These are phyloP conservation scores for Ammodytes marinus DNA, from an alignment of 2,113 vertebrate species.

Conservation along the genomic window DNA sequence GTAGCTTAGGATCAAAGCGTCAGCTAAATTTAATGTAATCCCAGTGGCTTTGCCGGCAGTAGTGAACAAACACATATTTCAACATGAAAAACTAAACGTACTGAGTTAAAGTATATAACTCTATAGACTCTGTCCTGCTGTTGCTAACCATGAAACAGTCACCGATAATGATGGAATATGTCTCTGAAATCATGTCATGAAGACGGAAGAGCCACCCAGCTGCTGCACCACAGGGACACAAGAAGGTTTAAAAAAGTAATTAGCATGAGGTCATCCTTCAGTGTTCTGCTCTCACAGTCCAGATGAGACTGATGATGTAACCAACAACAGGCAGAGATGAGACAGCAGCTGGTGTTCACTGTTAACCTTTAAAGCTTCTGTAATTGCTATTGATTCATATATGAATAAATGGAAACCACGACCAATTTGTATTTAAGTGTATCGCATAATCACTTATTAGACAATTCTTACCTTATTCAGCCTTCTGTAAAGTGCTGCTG, in stretches of 20 bases:
- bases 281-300: background rate
- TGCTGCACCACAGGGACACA: too few relatives aligned
- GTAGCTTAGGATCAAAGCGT: too few relatives aligned
- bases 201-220: background rate
- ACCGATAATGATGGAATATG: background rate
- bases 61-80: too few relatives aligned
- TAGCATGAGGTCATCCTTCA: background rate
- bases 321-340: too few relatives aligned
- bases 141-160: too few relatives aligned
- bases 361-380: background rate
- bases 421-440: background rate
- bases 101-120: background rate
- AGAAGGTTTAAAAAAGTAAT: too few relatives aligned
- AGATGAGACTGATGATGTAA: background rate
- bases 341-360: background rate
- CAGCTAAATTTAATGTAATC: too few relatives aligned
- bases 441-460: too few relatives aligned
- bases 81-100: background rate
- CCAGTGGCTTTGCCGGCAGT: too few relatives aligned
- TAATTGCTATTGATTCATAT: background rate
- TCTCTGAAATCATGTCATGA: background rate
- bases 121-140: too few relatives aligned
- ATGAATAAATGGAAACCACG: background rate
- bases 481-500: too few relatives aligned
- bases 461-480: too few relatives aligned